Evolutionary conservation across 2,797 vertebrate genomes (phyloP).

Genomic region (Gymnothorax reevesii): DNA sequence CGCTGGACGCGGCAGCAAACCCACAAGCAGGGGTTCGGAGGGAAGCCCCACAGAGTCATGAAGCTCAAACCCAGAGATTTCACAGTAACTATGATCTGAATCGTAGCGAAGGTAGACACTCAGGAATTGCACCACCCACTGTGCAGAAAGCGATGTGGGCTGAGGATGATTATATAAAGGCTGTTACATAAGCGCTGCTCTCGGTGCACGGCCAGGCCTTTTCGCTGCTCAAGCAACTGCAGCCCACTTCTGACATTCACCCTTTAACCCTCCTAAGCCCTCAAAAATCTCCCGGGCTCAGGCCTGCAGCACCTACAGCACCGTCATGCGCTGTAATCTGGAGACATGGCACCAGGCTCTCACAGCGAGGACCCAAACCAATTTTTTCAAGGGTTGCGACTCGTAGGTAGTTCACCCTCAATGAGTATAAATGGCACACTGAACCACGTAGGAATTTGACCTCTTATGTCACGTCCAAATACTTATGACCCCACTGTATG

Average conservation of each 20-base stretch:
- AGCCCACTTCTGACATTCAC: constrained; percentile 20
- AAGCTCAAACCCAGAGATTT: constrained; percentile 9
- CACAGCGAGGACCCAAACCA: too few species aligned
- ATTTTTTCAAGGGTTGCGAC: too few species aligned
- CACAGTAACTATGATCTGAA: constrained; percentile 12
- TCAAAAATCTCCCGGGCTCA: not conserved
- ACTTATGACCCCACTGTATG: too few species aligned
- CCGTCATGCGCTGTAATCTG: not conserved
- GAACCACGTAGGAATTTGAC: too few species aligned
- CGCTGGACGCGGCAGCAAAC: not conserved
- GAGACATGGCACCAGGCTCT: too few species aligned
- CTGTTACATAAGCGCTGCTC: constrained; percentile 25
- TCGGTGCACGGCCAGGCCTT: constrained; percentile 14
- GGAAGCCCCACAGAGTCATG: not conserved
- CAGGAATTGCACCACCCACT: constrained; percentile 33
- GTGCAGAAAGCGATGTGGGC: constrained; percentile 23
- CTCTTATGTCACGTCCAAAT: too few species aligned
- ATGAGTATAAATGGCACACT: too few species aligned
- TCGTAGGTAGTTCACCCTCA: too few species aligned
- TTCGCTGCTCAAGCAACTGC: not conserved
- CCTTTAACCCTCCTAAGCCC: not conserved
- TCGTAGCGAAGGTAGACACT: not conserved
- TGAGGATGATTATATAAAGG: constrained; percentile 30
- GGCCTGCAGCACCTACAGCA: not conserved
- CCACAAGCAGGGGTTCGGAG: not conserved